Percentiles rank a stretch among this genome's conserved stretches.
These are phyloP conservation scores for Adineta ricciae DNA, from an alignment of 2,888 invertebrate species.

Conservation along the genomic window DNA sequence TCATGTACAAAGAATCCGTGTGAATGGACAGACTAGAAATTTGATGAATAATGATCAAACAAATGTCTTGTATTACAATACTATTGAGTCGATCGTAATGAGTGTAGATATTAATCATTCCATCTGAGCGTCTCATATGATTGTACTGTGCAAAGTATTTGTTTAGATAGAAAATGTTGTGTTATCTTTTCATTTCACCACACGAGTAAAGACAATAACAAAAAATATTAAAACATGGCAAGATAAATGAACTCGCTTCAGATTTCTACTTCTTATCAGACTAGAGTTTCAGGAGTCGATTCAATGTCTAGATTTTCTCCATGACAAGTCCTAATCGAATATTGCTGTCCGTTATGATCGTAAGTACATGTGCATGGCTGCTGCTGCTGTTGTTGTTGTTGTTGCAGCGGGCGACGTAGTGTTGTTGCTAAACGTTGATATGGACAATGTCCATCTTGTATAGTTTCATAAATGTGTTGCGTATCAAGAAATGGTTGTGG, in stretches of 20 bases:
- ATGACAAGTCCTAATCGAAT: neutral
- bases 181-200: neutral
- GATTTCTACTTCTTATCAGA: neutral
- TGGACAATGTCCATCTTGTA: neutral
- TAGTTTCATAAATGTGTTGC: conserved; percentile 16
- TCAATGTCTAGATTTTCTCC: neutral
- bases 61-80: too few relatives aligned
- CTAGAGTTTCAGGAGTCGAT: conserved; percentile 5
- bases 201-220: neutral
- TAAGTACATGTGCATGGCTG: neutral
- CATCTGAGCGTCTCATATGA: neutral
- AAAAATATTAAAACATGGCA: conserved; percentile 3
- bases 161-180: neutral
- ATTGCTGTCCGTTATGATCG: neutral
- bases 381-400: too few relatives aligned
- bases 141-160: neutral
- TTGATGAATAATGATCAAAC: too few relatives aligned
- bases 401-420: neutral
- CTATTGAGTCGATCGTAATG: neutral
- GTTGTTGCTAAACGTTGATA: conserved; percentile 15
- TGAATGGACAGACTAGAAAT: too few relatives aligned
- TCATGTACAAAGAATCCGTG: too few relatives aligned
- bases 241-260: neutral
- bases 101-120: neutral
- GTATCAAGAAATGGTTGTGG: neutral